phyloP scores from a whole-genome alignment of 2,797 vertebrate species.

The Oophaga sylvatica region DNA sequence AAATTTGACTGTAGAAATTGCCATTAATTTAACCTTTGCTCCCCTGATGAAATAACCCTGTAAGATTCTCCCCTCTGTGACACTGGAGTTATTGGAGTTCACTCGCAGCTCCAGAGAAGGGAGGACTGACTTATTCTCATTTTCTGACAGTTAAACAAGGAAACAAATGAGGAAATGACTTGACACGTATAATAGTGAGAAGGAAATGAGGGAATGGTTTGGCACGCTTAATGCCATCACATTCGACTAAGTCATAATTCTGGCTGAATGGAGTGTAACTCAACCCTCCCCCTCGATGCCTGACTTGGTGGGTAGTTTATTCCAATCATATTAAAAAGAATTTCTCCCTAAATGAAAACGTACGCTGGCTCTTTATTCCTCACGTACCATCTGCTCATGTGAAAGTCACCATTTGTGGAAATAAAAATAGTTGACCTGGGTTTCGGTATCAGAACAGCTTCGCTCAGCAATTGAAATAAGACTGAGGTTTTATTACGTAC shows the following conservation, averaged over 20 bases:
- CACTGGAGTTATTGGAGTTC: not conserved
- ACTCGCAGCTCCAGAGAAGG: not conserved
- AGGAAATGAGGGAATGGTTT: constrained; percentile 34
- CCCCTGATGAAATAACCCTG: not conserved
- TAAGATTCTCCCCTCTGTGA: not conserved
- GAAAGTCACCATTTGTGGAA: constrained; percentile 73
- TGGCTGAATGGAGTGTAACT: constrained; percentile 32
- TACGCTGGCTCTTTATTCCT: constrained; percentile 28
- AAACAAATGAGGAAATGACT: constrained; percentile 45
- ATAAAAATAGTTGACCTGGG: constrained; percentile 73
- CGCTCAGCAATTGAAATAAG: constrained; percentile 64
- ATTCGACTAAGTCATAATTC: constrained; percentile 4
- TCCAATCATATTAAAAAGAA: constrained; percentile 15
- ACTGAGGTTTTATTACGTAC: constrained; percentile 65
- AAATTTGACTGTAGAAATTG: not conserved
- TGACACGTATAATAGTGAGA: constrained; percentile 38
- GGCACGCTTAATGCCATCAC: constrained; percentile 32
- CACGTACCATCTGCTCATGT: constrained; percentile 33
- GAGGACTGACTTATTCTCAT: constrained; percentile 16
- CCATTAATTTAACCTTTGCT: not conserved
- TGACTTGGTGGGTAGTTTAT: constrained; percentile 14
- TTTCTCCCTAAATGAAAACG: constrained; percentile 31
- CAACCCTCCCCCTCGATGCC: not conserved
- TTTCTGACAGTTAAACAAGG: constrained; percentile 33
- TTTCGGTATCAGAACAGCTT: constrained; percentile 70